phyloP scores from a whole-genome alignment of 2,888 invertebrate species.

The Brenthis ino region DNA sequence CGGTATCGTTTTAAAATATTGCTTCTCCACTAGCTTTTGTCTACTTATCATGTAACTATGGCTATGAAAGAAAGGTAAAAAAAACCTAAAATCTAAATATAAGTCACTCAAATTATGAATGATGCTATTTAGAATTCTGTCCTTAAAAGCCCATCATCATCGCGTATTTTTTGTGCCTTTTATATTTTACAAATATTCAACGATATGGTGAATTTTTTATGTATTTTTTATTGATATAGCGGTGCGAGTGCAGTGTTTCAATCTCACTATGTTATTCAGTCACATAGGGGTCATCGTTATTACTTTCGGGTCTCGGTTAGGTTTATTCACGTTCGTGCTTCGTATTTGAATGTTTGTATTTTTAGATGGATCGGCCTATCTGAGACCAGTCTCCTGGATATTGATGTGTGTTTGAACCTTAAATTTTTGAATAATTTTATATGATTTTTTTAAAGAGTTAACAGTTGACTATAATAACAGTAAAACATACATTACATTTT shows the following conservation, averaged over 20 bases:
- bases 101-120: too few relatives aligned
- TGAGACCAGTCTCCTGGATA: background rate
- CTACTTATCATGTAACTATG: constrained; percentile 2
- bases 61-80: too few relatives aligned
- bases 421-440: too few relatives aligned
- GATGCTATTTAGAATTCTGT: too few relatives aligned
- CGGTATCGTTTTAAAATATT: constrained; percentile 15
- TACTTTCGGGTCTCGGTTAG: constrained; percentile 19
- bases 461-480: too few relatives aligned
- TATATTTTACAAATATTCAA: constrained; percentile 4
- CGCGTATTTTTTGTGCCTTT: background rate
- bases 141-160: too few relatives aligned
- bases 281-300: constrained; percentile 22
- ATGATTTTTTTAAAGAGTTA: background rate
- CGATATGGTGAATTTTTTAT: constrained; percentile 12
- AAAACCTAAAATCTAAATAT: too few relatives aligned
- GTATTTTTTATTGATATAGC: constrained; percentile 14
- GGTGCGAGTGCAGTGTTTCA: constrained; percentile 19
- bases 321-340: constrained; percentile 8
- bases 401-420: too few relatives aligned
- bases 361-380: background rate
- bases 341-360: constrained; percentile 9
- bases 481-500: too few relatives aligned
- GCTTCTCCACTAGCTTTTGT: background rate
- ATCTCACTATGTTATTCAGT: constrained; percentile 20